phyloP scores from a whole-genome alignment of 2,888 invertebrate species.

The Conistra vaccinii region DNA sequence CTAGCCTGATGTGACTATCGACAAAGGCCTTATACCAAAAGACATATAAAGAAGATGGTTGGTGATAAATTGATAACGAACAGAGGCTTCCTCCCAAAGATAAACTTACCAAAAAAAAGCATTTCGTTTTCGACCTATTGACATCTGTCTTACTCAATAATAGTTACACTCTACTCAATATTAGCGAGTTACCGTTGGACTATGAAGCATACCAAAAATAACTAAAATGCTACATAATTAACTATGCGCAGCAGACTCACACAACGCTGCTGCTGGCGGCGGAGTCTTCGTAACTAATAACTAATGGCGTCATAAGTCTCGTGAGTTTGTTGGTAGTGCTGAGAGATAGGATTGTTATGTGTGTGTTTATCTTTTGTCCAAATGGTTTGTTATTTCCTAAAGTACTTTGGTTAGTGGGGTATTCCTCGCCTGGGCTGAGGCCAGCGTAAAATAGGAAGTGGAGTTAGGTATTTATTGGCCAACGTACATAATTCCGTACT shows the following conservation, averaged over 20 bases:
- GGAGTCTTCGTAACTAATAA: conserved; percentile 1
- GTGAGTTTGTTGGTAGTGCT: conserved; percentile 43
- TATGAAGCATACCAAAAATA: conserved; percentile 33
- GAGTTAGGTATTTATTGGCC: too few relatives aligned
- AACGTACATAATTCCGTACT: too few relatives aligned
- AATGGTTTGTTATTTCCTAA: conserved; percentile 10
- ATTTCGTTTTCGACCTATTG: background rate
- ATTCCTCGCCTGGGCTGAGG: conserved; percentile 26
- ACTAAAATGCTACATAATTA: conserved; percentile 19
- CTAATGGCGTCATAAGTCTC: conserved; percentile 34
- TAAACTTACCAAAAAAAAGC: background rate
- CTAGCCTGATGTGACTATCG: background rate
- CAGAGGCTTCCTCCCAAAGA: background rate
- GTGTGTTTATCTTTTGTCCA: conserved; percentile 39
- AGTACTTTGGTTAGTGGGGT: conserved; percentile 13
- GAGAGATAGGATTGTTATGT: conserved; percentile 35
- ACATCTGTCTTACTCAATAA: background rate
- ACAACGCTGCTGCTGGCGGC: conserved; percentile 1
- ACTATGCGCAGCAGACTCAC: conserved; percentile 2
- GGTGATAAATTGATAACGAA: background rate
- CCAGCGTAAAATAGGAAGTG: background rate
- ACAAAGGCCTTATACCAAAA: background rate
- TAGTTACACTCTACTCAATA: too few relatives aligned
- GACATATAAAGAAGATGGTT: too few relatives aligned
- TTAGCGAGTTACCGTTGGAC: conserved; percentile 4